A percentile compares a stretch with the other conserved stretches of the same genome.
Evolutionary conservation across 2,797 vertebrate species (phyloP).

Genomic region (Crenuchus spilurus): DNA sequence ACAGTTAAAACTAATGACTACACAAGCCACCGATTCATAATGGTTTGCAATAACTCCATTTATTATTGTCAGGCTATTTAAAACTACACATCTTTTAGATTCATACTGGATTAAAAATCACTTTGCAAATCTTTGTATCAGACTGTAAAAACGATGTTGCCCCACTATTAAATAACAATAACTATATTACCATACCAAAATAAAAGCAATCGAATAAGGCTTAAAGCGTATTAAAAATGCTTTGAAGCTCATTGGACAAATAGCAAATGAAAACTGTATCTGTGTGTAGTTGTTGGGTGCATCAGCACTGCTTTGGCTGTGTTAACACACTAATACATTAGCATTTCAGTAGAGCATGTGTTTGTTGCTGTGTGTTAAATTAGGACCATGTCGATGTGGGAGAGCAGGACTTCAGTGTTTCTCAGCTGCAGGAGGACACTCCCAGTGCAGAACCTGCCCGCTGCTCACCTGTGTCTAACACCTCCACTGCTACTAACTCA

Average conservation of each 20-base stretch:
- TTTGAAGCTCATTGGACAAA: not conserved
- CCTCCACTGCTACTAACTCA: conserved; percentile 73
- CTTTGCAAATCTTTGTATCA: no score
- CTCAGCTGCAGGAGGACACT: conserved; percentile 66
- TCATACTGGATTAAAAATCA: no score
- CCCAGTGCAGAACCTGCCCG: conserved; percentile 53
- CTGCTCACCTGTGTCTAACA: conserved; percentile 72
- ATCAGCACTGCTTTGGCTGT: not conserved
- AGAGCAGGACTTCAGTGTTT: conserved; percentile 61
- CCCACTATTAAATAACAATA: no score
- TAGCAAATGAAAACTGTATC: not conserved
- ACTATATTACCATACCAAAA: no score
- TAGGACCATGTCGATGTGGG: conserved; percentile 72
- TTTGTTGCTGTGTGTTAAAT: conserved; percentile 62
- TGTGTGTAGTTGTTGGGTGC: not conserved
- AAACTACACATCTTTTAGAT: no score
- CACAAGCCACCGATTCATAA: no score
- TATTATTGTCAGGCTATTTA: no score
- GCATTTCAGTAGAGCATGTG: conserved; percentile 25
- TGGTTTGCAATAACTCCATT: no score
- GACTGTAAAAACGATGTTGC: no score
- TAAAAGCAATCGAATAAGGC: no score
- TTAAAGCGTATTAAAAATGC: no score
- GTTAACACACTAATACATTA: conserved; percentile 29
- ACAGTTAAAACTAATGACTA: no score